Base-by-base conservation (phyloP, 2,797 vertebrate species). In the Bradypodion pumilum region DNA sequence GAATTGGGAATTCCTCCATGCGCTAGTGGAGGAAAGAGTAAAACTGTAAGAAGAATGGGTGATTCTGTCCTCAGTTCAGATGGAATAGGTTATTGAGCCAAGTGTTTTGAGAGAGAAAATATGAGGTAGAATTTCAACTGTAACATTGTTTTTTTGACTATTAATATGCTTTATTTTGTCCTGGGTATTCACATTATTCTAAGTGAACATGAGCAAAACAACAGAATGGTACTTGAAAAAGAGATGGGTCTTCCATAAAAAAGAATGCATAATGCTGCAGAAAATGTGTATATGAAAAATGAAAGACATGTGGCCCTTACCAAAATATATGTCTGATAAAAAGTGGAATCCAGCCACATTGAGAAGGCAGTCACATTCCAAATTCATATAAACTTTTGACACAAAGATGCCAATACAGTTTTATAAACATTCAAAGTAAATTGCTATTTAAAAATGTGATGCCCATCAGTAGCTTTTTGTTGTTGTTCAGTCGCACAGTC, bases 381-480 rank as follows among this genome's bases (percentile, higher is more conserved):
- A 9, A 32, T 0, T 1, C 35, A 5, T 82, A 37, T 85, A 74
- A 87, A 80, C 59, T 81, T 15, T 29, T 2, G 44, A 86, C 56
- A 46, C 66, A 86, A 80, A 92, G 23, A 77, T 12, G 78, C 88
- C 82, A 84, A 81, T 73, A 40, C 27, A 8, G 25, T 72, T 82
- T 87, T 5, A 7, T 42, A 91, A 60, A 44, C 35, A 80, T 19
- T 13, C 0, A 0, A 42, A 23, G 74, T 23, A 52, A 90, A 92
- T 89, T 85, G 89, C 85, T 90, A 80, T 81, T 88, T 37, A 81
- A 90, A 90, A 91, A 37, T 70, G 81, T 60, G 88, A 86, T 82
- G 79, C 88, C 70, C 91, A 63, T 70, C 82, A 83, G 85, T 81
- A 86, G 65, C 77, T 93, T 88, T n/a, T n/a, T n/a, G n/a, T n/a